Evolutionary conservation across 1,140 invertebrate species (phyloP).

Genomic region (Pseudomyrmex cubaensis): DNA sequence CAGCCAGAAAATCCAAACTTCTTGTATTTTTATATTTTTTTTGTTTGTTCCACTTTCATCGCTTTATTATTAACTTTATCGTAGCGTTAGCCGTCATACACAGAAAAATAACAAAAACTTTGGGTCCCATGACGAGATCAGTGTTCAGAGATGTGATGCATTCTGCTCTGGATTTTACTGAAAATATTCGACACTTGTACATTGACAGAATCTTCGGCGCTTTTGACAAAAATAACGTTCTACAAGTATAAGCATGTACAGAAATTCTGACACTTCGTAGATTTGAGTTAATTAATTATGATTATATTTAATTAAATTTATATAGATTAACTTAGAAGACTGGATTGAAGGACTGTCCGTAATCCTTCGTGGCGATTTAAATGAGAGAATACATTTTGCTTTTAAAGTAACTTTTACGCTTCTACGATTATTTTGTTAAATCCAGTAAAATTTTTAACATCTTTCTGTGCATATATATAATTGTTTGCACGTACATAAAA

Average conservation of each 20-base stretch:
- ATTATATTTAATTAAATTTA: background rate
- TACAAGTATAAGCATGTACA: conserved; percentile 64
- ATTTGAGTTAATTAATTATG: background rate
- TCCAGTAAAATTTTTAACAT: background rate
- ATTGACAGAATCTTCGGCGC: conserved; percentile 87
- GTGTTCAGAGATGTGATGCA: conserved; percentile 90
- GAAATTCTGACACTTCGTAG: background rate
- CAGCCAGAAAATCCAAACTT: background rate
- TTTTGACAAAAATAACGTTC: conserved; percentile 81
- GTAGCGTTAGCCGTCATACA: conserved; percentile 79
- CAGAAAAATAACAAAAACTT: conserved; percentile 78
- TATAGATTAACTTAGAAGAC: conserved; percentile 87
- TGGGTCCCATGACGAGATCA: conserved; percentile 84
- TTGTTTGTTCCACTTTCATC: background rate
- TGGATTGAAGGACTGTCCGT: conserved; percentile 89
- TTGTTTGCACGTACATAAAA: background rate
- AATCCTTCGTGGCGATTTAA: conserved; percentile 88
- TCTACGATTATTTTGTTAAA: conserved; percentile 6
- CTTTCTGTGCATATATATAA: background rate
- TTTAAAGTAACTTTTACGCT: conserved; percentile 84
- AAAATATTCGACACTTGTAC: conserved; percentile 87
- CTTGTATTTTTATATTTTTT: background rate
- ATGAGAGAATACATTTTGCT: conserved; percentile 89
- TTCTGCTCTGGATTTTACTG: conserved; percentile 89
- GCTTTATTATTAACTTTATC: conserved; percentile 21